Base-by-base conservation (phyloP, 2,113 vertebrate genomes). In the Pterophyllum scalare region DNA sequence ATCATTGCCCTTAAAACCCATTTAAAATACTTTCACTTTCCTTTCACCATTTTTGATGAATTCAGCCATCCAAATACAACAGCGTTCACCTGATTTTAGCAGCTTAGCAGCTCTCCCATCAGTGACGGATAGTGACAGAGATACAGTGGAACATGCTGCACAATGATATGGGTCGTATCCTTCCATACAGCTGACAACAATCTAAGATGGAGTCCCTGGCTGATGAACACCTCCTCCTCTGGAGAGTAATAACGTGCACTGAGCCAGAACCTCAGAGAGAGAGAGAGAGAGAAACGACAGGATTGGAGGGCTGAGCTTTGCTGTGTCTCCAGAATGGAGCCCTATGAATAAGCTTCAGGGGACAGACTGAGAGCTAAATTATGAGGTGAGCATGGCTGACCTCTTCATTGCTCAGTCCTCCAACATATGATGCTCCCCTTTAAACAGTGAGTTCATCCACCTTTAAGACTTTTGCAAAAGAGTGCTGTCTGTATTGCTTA, bases 201-300 rank as follows among this genome's bases (percentile, higher is more conserved):
- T 90, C 82, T 83, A 70, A 91, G 80, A 89, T 90, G 80, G 87
- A 86, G 87, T 82, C 78, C 58, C 59, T 78, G 79, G 85, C 90
- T 90, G 85, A 88, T 90, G 89, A 91, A 87, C 80, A 88, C 84
- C 85, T 81, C 86, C 81, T 83, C 56, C 86, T 65, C 80, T 82
- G 62, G 62, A 52, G 79, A 89, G 83, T 87, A 88, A 94, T 92
- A 88, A 87, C 3, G 13, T 83, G 83, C 82, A 64, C 83, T 88
- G 85, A 93, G 83, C 83, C 86, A 87, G 82, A 91, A 90, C 87
- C 70, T 22, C 10, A 31, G 67, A 84, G 67, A 24, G 2, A n/a
- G 61, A 33, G 33, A 33, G 33, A 24, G 56, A 83, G 46, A 28
- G 7, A 24, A 67, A 22, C 13, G 17, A 46, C 46, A 19, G 65